These are phyloP conservation scores for Chrysotoxum bicinctum DNA, from an alignment of 2,888 invertebrate genomes.

Conservation along the genomic window DNA sequence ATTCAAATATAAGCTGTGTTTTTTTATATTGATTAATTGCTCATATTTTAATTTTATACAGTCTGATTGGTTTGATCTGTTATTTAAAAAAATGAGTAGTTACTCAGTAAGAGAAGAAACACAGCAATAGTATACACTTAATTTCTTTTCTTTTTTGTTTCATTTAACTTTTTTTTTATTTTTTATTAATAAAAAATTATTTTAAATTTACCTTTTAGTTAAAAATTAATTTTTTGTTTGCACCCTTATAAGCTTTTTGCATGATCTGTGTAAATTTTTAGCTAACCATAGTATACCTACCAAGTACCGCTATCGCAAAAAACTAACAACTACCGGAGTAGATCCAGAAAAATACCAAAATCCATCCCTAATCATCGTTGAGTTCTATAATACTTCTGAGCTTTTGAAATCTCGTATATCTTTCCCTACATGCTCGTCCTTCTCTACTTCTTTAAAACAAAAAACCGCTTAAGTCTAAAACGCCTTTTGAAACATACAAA, in stretches of 20 bases:
- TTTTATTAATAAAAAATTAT: not conserved
- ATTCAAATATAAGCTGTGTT: too few relatives aligned
- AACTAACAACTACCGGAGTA: slow-evolving; percentile 44
- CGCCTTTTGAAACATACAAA: slow-evolving; percentile 34
- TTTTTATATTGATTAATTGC: too few relatives aligned
- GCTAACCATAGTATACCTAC: slow-evolving; percentile 35
- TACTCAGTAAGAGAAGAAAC: not conserved
- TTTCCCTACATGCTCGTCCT: slow-evolving; percentile 23
- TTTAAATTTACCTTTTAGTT: not conserved
- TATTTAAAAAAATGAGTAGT: too few relatives aligned
- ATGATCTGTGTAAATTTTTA: slow-evolving; percentile 66
- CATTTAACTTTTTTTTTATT: not conserved
- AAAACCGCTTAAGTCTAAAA: slow-evolving; percentile 46
- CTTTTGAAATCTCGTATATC: slow-evolving; percentile 49
- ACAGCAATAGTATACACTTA: not conserved
- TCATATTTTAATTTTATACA: too few relatives aligned
- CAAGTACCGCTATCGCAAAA: slow-evolving; percentile 59
- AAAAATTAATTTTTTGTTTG: slow-evolving; percentile 34
- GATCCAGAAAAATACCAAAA: slow-evolving; percentile 6
- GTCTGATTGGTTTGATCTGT: too few relatives aligned
- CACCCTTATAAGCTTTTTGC: slow-evolving; percentile 68
- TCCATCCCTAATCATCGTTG: slow-evolving; percentile 39
- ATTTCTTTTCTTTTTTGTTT: not conserved
- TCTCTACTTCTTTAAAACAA: slow-evolving; percentile 26
- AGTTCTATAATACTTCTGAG: slow-evolving; percentile 37